Conservation (phyloP, 2,113 vertebrate genomes). For the Coptodon rendalli region DNA sequence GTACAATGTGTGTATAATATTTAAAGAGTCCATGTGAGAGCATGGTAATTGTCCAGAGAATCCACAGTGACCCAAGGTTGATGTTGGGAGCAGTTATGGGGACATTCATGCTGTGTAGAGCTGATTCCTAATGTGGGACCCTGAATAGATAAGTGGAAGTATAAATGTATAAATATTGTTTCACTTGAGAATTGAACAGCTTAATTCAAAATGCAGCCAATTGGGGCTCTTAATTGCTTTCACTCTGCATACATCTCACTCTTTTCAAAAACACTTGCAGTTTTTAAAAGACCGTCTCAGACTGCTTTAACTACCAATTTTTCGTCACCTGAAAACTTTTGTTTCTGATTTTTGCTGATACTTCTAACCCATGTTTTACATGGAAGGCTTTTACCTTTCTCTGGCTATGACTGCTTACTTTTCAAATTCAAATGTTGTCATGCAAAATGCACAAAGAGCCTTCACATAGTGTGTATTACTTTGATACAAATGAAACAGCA, state of each 20-base stretch:
- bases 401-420: not conserved
- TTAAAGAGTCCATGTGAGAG: not conserved
- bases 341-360: not conserved
- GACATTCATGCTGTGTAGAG: not conserved
- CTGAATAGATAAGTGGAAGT: not conserved
- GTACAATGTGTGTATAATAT: not conserved
- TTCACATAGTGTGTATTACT: not conserved
- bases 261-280: not conserved
- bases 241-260: not conserved
- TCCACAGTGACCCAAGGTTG: not conserved
- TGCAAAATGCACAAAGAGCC: not conserved
- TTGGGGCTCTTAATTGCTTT: not conserved
- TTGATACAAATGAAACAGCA: not conserved
- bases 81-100: not conserved
- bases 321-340: accelerated
- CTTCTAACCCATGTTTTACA: no score
- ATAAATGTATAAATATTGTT: not conserved
- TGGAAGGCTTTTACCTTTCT: not conserved
- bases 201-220: not conserved
- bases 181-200: not conserved
- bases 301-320: not conserved
- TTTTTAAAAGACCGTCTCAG: not conserved
- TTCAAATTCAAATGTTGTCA: not conserved
- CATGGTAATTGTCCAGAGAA: not conserved
- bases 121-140: not conserved